These are phyloP conservation scores for Cottus gobio DNA, from an alignment of 2,113 vertebrate species.

Conservation along the genomic window DNA sequence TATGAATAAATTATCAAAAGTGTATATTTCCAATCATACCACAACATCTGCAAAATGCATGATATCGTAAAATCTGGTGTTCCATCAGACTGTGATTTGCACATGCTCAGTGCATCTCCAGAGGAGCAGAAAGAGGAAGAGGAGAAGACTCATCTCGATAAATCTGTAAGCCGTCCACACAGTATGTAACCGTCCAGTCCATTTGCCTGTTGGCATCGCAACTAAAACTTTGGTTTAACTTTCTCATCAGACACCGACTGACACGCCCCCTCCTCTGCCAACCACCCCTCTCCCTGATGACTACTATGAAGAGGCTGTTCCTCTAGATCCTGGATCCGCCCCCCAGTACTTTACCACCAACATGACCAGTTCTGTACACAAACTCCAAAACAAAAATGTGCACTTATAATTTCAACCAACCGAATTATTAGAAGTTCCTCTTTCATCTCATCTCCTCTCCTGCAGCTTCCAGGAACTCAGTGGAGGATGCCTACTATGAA, in stretches of 20 bases:
- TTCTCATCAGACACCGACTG: conserved; percentile 81
- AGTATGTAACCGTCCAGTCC: not conserved
- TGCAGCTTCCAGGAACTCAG: conserved; percentile 91
- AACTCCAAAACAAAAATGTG: not conserved
- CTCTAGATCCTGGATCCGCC: conserved; percentile 90
- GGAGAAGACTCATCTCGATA: conserved; percentile 65
- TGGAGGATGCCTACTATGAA: conserved; percentile 95
- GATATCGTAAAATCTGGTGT: not conserved
- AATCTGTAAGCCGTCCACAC: conserved; percentile 77
- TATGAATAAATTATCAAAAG: not conserved
- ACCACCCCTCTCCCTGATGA: conserved; percentile 93
- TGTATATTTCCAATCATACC: not conserved
- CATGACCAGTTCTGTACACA: conserved; percentile 82
- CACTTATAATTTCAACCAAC: not conserved
- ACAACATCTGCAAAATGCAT: not conserved
- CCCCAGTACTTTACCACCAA: conserved; percentile 95
- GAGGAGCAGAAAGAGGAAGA: conserved; percentile 86
- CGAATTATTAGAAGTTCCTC: not conserved
- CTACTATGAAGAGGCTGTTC: conserved; percentile 98
- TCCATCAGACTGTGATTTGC: conserved; percentile 90
- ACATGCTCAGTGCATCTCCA: conserved; percentile 90
- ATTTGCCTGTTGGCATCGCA: not conserved
- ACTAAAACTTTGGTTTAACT: conserved; percentile 11
- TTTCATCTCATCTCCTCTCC: not conserved
- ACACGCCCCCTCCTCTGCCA: conserved; percentile 91